Conservation (phyloP, 1,140 invertebrate species). For the Rhizoglyphus robini region DNA sequence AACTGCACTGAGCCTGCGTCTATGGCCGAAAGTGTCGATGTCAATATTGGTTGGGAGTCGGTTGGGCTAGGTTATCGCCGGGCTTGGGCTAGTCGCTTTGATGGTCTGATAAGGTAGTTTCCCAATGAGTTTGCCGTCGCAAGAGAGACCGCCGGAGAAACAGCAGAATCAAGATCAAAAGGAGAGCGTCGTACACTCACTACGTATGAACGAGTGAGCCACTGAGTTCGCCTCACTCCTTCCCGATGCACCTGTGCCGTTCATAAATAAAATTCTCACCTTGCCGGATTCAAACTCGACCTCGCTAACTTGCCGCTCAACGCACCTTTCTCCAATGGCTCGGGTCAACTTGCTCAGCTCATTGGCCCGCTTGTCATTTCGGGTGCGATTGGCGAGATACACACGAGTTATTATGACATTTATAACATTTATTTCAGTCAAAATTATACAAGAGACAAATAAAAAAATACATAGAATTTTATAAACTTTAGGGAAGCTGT, state of each 20-base stretch:
- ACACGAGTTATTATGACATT: no score
- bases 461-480: no score
- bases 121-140: not conserved
- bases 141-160: not conserved
- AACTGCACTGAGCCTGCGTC: slow-evolving; percentile 8
- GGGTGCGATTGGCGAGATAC: no score
- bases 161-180: slow-evolving; percentile 1
- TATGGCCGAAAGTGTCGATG: not conserved
- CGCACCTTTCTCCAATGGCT: not conserved
- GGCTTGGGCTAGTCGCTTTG: not conserved
- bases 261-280: not conserved
- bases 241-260: not conserved
- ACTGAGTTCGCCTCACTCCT: not conserved
- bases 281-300: no score
- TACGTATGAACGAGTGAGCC: not conserved
- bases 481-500: not conserved
- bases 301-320: no score
- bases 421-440: no score
- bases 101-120: not conserved
- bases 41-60: not conserved
- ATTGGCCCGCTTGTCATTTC: not conserved
- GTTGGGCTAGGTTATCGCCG: not conserved
- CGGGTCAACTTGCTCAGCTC: no score
- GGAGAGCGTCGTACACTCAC: not conserved
- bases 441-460: no score